Evolutionary conservation across 2,797 vertebrate species (phyloP), one percentile per base, ranked within the genome.

Genomic region (Coccyzus lansbergi): DNA sequence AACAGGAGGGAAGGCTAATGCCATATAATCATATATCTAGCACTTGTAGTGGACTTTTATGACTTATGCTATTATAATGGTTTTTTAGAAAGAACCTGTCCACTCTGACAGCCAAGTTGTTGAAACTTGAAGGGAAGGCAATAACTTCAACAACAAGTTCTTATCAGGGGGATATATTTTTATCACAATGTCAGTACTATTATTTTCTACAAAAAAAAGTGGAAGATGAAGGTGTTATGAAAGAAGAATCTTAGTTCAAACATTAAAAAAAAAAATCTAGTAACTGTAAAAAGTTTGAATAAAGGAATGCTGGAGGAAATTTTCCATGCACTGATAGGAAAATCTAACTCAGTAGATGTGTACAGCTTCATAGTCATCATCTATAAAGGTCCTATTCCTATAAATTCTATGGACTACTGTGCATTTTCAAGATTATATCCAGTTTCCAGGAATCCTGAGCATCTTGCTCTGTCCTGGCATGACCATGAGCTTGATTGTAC

Each of bases 111-210:
- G 36, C 17, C 31, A 71, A 53, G 26, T 60, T 68, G 77, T 28
- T 71, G 70, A 92, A 82, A 75, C 29, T 15, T 88, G 78, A 86
- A 89, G 49, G 10, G 28, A 86, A 90, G 71, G 28, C 34, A 72
- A 48, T 84, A 88, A 48, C 40, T 78, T 72, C 7, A 6, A 68
- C 44, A 91, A 55, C 29, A 77, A 19, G 24, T 55, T 60, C 31
- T 93, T 89, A 92, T 84, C 21, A 8, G 7, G 67, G 31, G 55
- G 17, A 40, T 83, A 67, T 83, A 67, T 80, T 38, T 86, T 56
- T 63, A 55, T 69, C 68, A 67, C 33, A 83, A 33, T 77, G 68
- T 82, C 81, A 70, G n/a, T 88, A 65, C 82, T 88, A 65, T 62
- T 79, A 76, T 81, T 93, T 86, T 49, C 76, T 34, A 77, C 11